Evolutionary conservation across 1,140 invertebrate species (phyloP).

Genomic region (Brachionus sp.): DNA sequence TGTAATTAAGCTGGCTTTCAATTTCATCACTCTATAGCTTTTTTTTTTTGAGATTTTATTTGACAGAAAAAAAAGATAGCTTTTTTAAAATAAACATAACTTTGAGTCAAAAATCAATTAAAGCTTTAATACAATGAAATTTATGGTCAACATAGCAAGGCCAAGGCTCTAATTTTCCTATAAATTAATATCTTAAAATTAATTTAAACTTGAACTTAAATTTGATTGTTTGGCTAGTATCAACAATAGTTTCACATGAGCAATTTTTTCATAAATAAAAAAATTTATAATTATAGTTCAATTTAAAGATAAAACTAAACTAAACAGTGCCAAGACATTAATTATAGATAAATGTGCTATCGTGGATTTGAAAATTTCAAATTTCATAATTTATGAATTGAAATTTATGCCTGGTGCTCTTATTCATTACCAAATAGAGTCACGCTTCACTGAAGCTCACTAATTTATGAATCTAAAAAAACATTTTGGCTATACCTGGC

Average conservation of each 20-base stretch:
- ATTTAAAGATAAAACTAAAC: neutral
- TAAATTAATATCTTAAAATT: neutral
- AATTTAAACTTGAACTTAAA: neutral
- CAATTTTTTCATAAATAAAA: neutral
- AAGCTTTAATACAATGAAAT: neutral
- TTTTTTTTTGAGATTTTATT: neutral
- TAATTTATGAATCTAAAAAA: neutral
- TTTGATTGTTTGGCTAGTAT: neutral
- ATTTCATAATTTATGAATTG: slow-evolving; percentile 5
- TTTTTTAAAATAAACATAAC: neutral
- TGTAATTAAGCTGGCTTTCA: neutral
- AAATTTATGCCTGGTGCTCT: neutral
- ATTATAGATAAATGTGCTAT: neutral
- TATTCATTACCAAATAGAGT: neutral
- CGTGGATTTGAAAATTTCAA: neutral
- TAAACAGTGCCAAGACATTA: neutral
- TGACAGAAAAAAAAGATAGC: neutral
- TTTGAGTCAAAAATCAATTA: neutral
- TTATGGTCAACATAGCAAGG: neutral
- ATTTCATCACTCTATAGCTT: neutral
- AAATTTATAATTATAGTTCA: neutral
- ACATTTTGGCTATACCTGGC: neutral
- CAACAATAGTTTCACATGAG: neutral
- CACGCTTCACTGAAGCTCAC: neutral
- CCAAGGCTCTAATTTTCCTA: neutral